Conservation (phyloP, 2,888 invertebrate genomes). For the Drosophila anomalata region DNA sequence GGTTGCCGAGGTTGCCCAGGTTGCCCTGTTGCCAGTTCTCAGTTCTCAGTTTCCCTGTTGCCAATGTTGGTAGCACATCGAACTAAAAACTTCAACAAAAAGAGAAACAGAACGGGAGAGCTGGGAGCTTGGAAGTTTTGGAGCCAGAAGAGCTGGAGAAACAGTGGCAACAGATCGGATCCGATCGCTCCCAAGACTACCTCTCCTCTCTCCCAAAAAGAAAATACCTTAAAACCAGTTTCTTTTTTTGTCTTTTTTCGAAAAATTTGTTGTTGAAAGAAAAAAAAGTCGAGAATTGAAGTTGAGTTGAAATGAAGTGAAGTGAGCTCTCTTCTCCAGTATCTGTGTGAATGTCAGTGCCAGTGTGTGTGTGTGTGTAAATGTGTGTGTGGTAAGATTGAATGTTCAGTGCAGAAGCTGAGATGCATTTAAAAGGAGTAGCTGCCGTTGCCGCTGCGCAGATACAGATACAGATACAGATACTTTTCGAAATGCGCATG, state of each 20-base stretch:
- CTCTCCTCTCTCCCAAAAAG: constrained; percentile 54
- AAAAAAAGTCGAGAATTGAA: constrained; percentile 60
- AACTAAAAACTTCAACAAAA: constrained; percentile 27
- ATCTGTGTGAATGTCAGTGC: constrained; percentile 22
- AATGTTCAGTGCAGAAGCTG: constrained; percentile 72
- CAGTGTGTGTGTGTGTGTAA: constrained; percentile 26
- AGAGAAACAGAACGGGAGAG: constrained; percentile 50
- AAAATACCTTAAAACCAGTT: constrained; percentile 82
- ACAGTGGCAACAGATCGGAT: constrained; percentile 62
- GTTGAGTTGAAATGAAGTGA: constrained; percentile 72
- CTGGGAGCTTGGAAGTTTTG: constrained; percentile 27
- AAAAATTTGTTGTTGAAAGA: constrained; percentile 70
- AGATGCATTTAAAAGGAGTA: constrained; percentile 75
- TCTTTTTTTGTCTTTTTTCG: constrained; percentile 48
- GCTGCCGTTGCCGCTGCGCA: constrained; percentile 60
- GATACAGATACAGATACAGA: constrained; percentile 76
- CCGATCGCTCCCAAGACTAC: constrained; percentile 18
- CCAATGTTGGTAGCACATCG: constrained; percentile 63
- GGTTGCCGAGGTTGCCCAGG: constrained; percentile 40
- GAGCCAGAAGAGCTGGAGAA: constrained; percentile 16
- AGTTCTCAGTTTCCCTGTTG: constrained; percentile 20
- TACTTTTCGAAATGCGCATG: constrained; percentile 60
- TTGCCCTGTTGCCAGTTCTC: neutral
- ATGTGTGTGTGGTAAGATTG: constrained; percentile 64
- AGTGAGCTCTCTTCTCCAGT: constrained; percentile 45